These are phyloP conservation scores for Galerucella calmariensis DNA, from an alignment of 2,888 invertebrate species.

Conservation along the genomic window DNA sequence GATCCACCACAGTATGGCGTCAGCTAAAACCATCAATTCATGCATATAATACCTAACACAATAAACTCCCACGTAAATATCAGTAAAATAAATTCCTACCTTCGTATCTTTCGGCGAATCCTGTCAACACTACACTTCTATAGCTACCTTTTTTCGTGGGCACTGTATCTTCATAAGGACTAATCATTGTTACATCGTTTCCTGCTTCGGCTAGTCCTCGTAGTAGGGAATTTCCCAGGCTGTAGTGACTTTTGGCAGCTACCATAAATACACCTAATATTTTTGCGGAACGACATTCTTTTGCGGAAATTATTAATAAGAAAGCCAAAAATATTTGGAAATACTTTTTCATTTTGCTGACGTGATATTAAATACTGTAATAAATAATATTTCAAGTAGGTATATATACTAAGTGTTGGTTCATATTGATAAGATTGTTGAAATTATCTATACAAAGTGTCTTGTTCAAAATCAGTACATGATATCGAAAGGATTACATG, in stretches of 20 bases:
- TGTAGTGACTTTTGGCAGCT: constrained; percentile 38
- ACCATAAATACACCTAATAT: constrained; percentile 41
- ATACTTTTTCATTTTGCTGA: background rate
- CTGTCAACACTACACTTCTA: constrained; percentile 23
- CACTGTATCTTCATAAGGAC: constrained; percentile 21
- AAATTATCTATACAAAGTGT: too few relatives aligned
- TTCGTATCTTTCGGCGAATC: constrained; percentile 27
- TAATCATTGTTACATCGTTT: constrained; percentile 36
- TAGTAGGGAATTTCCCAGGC: constrained; percentile 36
- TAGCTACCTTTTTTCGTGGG: constrained; percentile 22
- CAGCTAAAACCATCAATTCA: too few relatives aligned
- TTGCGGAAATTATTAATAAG: background rate
- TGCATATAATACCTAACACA: too few relatives aligned
- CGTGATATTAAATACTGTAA: too few relatives aligned
- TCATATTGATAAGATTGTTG: too few relatives aligned
- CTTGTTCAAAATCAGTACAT: too few relatives aligned
- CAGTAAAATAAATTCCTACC: constrained; percentile 4
- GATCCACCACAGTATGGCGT: too few relatives aligned
- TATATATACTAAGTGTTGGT: too few relatives aligned
- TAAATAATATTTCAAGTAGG: too few relatives aligned
- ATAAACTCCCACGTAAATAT: too few relatives aligned
- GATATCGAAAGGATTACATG: too few relatives aligned
- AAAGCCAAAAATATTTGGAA: background rate
- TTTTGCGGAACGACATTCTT: constrained; percentile 6
- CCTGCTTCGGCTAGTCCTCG: constrained; percentile 41